Base-by-base conservation (phyloP, 2,888 invertebrate species). In the Drosophila quinaria region DNA sequence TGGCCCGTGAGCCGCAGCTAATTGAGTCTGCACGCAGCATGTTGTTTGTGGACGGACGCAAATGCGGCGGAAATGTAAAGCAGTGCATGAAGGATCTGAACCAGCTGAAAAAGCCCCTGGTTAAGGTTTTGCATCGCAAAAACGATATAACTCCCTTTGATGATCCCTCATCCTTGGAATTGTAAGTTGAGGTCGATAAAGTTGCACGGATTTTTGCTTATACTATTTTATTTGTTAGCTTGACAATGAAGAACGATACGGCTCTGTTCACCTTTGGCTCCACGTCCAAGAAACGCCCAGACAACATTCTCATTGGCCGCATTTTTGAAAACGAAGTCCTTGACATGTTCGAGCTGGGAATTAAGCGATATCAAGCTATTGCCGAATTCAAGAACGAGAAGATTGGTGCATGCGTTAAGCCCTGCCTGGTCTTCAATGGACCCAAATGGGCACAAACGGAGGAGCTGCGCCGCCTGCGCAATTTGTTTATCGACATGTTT, bases 281-380 rank as follows among this genome's bases (percentile, higher is more conserved):
- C 1, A 97, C 98, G 90, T 97, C 96, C 55, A 99, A 99, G 93
- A 99, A 99, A 91, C 94, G 98, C 13, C 99, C 99, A 0, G 95
- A 98, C 91, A 99, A 98, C 93, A 92, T 99, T 47, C 94, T 98
- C 33, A 91, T 99, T 59, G 98, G 98, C 0, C 94, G 99, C 79
- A 96, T 97, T 90, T 99, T 96, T 92, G 97, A 99, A 92, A 95
- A 96, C 88, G 96, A 96, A 64, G 93, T 99, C 33, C 93, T 99
- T 63, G 99, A 99, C 91, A 98, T 99, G 98, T 95, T 98, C 64
- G 99, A 99, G 93, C 94, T 99, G 62, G 97, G 98, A 11, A 95
- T 99, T 22, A 97, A 97, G 59, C 95, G 95, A 60, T 98, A 95
- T 91, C 95, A 95, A 91, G 94, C 96, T 0, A 94, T 99, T 92